Evolutionary conservation across 2,797 vertebrate species (phyloP).

Genomic region (Chiloscyllium punctatum): DNA sequence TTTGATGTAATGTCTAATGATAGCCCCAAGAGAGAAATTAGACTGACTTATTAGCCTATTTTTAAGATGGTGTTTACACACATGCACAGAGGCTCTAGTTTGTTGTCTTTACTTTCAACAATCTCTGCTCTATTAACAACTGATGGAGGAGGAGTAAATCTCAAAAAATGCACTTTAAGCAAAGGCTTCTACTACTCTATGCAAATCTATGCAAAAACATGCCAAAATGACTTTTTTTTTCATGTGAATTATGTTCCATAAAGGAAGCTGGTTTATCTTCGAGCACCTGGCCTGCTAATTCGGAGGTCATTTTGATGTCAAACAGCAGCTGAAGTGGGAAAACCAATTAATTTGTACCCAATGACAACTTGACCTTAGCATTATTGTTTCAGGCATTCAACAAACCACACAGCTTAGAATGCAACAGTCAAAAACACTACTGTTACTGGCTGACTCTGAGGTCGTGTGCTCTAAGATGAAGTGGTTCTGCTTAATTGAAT

Average conservation of each 20-base stretch:
- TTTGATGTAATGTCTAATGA: not conserved
- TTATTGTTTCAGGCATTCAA: not conserved
- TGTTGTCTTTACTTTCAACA: not conserved
- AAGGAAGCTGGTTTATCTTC: not conserved
- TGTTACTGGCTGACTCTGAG: not conserved
- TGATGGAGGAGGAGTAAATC: not conserved
- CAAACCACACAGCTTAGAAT: not conserved
- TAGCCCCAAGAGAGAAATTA: not conserved
- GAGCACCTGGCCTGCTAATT: not conserved
- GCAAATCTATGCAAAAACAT: not conserved
- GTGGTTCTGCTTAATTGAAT: conserved; percentile 23
- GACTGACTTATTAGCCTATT: conserved; percentile 12
- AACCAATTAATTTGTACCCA: not conserved
- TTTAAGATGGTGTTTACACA: not conserved
- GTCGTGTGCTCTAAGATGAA: not conserved
- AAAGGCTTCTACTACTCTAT: not conserved
- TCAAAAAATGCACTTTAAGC: not conserved
- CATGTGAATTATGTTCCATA: not conserved
- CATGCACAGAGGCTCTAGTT: not conserved
- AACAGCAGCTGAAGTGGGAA: not conserved
- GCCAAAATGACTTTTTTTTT: not conserved
- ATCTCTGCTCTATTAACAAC: not conserved
- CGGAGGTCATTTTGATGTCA: not conserved
- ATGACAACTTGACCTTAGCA: not conserved
- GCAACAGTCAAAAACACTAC: not conserved